These are phyloP conservation scores for Lontra canadensis DNA, from an alignment of 2,113 vertebrate genomes.

Conservation along the genomic window DNA sequence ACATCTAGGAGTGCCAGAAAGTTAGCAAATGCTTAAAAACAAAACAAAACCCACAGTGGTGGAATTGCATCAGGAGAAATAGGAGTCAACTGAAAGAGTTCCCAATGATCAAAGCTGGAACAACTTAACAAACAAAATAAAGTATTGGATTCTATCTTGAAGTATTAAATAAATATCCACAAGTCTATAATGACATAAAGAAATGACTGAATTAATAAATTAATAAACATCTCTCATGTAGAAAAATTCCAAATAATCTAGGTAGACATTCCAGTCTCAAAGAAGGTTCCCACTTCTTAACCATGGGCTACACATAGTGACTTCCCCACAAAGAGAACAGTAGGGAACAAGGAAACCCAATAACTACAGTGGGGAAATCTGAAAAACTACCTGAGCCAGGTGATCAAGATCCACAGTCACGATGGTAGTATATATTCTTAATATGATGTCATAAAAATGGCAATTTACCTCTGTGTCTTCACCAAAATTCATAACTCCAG, in stretches of 20 bases:
- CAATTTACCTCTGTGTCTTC: background rate
- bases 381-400: background rate
- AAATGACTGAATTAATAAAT: background rate
- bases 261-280: too few relatives aligned
- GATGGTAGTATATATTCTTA: background rate
- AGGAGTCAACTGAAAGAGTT: background rate
- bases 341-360: background rate
- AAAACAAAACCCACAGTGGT: background rate
- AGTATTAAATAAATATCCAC: conserved; percentile 14
- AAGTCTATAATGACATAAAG: background rate
- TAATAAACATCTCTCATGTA: background rate
- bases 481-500: background rate
- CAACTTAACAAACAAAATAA: background rate
- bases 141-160: background rate
- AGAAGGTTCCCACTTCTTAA: background rate
- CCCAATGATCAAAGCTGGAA: background rate
- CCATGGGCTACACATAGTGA: background rate
- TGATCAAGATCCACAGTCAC: background rate
- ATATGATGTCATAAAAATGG: background rate
- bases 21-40: background rate
- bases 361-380: background rate
- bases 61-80: background rate
- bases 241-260: background rate
- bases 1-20: background rate
- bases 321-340: background rate